Evolutionary conservation across 2,113 vertebrate species (phyloP), one percentile per base, ranked within the genome.

Genomic region (Picathartes gymnocephalus): DNA sequence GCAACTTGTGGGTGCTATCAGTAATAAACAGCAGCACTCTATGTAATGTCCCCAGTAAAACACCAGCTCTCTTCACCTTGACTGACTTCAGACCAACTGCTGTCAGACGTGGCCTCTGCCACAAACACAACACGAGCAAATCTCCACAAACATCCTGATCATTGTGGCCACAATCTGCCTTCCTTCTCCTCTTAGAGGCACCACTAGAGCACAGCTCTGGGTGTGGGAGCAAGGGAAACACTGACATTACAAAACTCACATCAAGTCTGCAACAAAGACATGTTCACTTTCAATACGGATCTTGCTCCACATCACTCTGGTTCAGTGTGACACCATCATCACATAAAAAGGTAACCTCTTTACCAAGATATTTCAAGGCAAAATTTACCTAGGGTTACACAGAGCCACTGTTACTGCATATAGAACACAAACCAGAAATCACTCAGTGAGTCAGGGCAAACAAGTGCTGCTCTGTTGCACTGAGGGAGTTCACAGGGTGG

Each of bases 231-330:
- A 60, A 22, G 5, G 15, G 20, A 57, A 72, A 40, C 16, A 12
- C 15, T 20, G 9, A 61, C 69, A 24, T 47, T 53, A 61, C 22
- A 66, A 88, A 92, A 64, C 31, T 56, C 53, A 54, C n/a, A 61
- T 50, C 25, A 70, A 47, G 14, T 33, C 73, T 66, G 45, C 44
- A 64, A 76, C 33, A 66, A 83, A 65, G 25, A 35, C 14, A n/a
- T 0, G 0, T 8, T 82, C 10, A 69, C 28, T 86, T 83, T 35
- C 58, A 57, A 8, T 2, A 54, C 0, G 2, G 30, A 74, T 31
- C 35, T 57, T 35, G 58, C 37, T 72, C 31, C 35, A 39, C 57
- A 48, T 50, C n/a, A 16, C 35, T 72, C 47, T 50, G 17, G 15
- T 64, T 48, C 47, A 39, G 13, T 22, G 10, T 60, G 42, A 64